A percentile compares a stretch with the other conserved stretches of the same genome.
phyloP scores from a whole-genome alignment of 2,113 vertebrate species.

The Hyperopisus bebe region DNA sequence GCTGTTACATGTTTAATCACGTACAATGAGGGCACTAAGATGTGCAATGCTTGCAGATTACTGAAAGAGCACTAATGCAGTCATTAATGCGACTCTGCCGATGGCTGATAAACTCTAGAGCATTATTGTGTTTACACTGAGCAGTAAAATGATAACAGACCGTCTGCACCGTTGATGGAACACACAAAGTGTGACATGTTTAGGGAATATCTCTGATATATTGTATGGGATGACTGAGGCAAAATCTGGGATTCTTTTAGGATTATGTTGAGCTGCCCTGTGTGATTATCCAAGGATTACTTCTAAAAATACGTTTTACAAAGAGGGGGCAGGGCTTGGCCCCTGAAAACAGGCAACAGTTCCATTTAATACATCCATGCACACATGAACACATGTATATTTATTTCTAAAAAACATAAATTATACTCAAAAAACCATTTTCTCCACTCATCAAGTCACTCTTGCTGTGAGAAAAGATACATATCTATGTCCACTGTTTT shows the following conservation, averaged over 20 bases:
- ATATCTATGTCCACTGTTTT: neutral
- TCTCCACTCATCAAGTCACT: neutral
- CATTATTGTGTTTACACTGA: neutral
- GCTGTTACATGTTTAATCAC: neutral
- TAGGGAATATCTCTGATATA: neutral
- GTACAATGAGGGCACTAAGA: neutral
- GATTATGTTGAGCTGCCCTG: slow-evolving; percentile 31
- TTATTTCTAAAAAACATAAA: neutral
- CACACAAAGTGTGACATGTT: neutral
- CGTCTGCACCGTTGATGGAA: neutral
- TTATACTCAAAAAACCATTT: neutral
- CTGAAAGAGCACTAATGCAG: neutral
- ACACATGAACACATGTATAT: neutral
- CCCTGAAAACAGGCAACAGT: neutral
- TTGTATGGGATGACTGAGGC: neutral
- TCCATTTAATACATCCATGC: neutral
- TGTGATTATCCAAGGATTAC: slow-evolving; percentile 37
- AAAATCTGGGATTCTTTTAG: slow-evolving; percentile 25
- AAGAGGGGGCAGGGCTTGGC: neutral
- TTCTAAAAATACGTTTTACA: slow-evolving; percentile 37
- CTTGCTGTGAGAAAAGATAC: neutral
- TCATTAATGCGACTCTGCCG: neutral
- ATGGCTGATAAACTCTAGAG: slow-evolving; percentile 3
- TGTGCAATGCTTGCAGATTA: neutral
- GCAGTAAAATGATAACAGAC: neutral